Evolutionary conservation across 2,797 vertebrate species (phyloP).

Genomic region (Epinephelus awoara): DNA sequence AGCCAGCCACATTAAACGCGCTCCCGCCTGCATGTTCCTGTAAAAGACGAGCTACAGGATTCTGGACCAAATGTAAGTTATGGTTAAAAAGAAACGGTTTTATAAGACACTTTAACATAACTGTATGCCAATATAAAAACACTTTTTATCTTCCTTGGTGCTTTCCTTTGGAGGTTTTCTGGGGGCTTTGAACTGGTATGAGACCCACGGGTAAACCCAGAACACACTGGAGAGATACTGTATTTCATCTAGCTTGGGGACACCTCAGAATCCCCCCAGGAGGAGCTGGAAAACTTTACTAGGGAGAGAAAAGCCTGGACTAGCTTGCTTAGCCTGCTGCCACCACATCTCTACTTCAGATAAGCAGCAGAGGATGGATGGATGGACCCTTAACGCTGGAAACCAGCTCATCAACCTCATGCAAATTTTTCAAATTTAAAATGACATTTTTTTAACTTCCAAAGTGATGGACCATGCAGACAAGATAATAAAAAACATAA

Average conservation of each 20-base stretch:
- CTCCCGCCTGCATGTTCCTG: no score
- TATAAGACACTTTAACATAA: background rate
- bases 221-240: background rate
- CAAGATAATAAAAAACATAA: background rate
- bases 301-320: no score
- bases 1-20: no score
- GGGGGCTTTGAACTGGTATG: background rate
- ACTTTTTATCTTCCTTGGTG: background rate
- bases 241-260: background rate
- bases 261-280: background rate
- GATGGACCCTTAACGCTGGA: background rate
- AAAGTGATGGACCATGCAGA: background rate
- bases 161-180: background rate
- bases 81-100: no score
- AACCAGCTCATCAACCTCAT: no score
- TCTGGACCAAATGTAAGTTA: no score
- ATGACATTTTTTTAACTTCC: no score
- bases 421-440: no score
- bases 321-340: background rate
- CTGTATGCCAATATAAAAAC: background rate
- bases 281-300: background rate
- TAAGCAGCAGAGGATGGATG: background rate
- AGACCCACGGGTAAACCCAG: background rate
- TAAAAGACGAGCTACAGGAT: no score
- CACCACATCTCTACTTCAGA: background rate